Base-by-base conservation (phyloP, 1,140 invertebrate species). In the Sarcophaga peregrina region DNA sequence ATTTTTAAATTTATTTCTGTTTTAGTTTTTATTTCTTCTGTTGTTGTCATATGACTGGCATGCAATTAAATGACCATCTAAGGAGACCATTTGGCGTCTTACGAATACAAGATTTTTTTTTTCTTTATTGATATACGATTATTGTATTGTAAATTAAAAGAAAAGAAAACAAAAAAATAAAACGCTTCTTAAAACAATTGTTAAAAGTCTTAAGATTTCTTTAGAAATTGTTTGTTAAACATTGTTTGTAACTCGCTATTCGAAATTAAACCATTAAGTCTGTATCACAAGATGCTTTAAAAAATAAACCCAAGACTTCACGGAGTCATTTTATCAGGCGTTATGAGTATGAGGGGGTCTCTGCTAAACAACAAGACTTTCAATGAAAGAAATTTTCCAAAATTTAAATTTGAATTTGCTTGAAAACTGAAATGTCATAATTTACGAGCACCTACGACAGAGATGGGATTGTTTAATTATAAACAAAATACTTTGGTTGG, bases 401-500 rank as follows among this genome's bases (percentile, higher is more conserved):
- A 37, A 37, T 37, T 37, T 37, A 2, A 37, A 37, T 37, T 62
- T 68, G 17, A 9, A 25, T 68, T 15, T n/a, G n/a, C 5, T 68
- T n/a, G 8, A 68, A 68, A 78, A 52, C 50, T 48, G 47, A 78
- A 78, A 78, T 78, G 75, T 78, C 75, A 78, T 78, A 78, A 78
- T 78, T 78, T 78, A 78, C 75, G 75, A 78, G 50, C 47, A 72
- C 37, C 20, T 72, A 20, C 20, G 20, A 20, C 62, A 68, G n/a
- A 78, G 20, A 78, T 52, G 48, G 50, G 20, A 20, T 52, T 37
- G 25, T 37, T 37, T 52, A 78, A 17, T 78, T 78, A 78, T 78
- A 78, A 76, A 78, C 46, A 78, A 78, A 48, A 78, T 17, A 48
- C 13, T 15, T 58, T 58, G 8, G 20, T 20, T 68, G 7, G 9